phyloP scores from a whole-genome alignment of 2,797 vertebrate genomes.

The Pipistrellus pipistrellus region DNA sequence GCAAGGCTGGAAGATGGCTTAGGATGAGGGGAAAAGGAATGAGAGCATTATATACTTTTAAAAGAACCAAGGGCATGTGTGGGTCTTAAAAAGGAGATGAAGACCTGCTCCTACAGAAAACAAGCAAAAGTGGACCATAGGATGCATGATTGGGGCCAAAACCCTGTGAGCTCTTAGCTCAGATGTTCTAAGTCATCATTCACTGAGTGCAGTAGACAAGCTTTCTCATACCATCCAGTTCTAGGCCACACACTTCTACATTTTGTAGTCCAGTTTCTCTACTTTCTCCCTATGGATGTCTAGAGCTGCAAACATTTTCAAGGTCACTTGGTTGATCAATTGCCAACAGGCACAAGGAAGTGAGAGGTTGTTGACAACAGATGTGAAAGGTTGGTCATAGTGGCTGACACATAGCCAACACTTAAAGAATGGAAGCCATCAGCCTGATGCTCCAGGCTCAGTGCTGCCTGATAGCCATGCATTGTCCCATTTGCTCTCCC shows the following conservation, averaged over 20 bases:
- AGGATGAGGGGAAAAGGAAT: slow-evolving; percentile 42
- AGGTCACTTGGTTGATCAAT: not conserved
- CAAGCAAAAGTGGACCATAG: not conserved
- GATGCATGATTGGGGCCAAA: not conserved
- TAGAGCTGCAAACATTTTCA: not conserved
- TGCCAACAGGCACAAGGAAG: not conserved
- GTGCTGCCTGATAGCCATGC: not conserved
- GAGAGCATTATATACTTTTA: not conserved
- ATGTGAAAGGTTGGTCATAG: not conserved
- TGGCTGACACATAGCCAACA: not conserved
- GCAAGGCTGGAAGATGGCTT: not conserved
- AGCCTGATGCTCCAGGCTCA: not conserved
- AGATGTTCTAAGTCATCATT: not conserved
- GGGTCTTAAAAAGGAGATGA: not conserved
- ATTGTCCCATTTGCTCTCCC: not conserved
- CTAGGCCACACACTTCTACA: not conserved
- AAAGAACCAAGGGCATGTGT: not conserved
- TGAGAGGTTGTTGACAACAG: not conserved
- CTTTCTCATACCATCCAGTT: not conserved
- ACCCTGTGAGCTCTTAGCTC: not conserved
- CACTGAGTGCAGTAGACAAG: not conserved
- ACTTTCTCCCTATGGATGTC: not conserved
- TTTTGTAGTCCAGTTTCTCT: not conserved
- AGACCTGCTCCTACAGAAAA: not conserved
- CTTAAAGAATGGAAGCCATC: not conserved